Conservation (phyloP, 2,797 vertebrate genomes). For the Phoeniculus purpureus region DNA sequence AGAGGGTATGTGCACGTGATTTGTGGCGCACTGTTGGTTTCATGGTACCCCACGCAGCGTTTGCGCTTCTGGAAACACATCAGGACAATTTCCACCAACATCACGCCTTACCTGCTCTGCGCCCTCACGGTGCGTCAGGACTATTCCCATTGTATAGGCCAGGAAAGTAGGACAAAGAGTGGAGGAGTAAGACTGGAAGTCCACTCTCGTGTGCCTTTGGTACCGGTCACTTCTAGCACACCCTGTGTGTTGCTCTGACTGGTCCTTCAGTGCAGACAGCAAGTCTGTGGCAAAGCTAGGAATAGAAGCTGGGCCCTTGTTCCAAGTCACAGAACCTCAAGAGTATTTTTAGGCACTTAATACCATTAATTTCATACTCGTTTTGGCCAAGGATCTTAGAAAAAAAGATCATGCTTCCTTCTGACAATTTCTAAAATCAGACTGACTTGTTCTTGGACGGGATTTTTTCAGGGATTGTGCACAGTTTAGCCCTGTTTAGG, state of each 20-base stretch:
- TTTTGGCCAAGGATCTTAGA: conserved; percentile 54
- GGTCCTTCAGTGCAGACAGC: background rate
- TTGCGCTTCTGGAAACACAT: background rate
- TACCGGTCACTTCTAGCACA: background rate
- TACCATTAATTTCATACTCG: conserved; percentile 59
- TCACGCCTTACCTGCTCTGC: background rate
- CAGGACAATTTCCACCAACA: background rate
- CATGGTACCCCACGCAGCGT: background rate
- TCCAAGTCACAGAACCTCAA: conserved; percentile 49
- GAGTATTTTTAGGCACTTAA: conserved; percentile 67
- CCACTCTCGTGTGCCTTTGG: background rate
- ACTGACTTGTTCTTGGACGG: background rate
- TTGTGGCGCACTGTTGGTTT: background rate
- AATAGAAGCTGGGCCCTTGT: conserved; percentile 50
- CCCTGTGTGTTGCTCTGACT: background rate
- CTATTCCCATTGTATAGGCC: background rate
- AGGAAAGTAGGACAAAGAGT: background rate
- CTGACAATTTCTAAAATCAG: background rate
- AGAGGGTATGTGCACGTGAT: background rate
- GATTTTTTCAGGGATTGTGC: background rate
- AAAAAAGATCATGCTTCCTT: conserved; percentile 25
- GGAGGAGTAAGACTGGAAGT: background rate
- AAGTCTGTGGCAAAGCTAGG: conserved; percentile 45
- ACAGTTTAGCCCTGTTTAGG: background rate
- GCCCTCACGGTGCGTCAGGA: accelerated